phyloP scores from a whole-genome alignment of 1,140 invertebrate genomes.

The Hyles vespertilio region DNA sequence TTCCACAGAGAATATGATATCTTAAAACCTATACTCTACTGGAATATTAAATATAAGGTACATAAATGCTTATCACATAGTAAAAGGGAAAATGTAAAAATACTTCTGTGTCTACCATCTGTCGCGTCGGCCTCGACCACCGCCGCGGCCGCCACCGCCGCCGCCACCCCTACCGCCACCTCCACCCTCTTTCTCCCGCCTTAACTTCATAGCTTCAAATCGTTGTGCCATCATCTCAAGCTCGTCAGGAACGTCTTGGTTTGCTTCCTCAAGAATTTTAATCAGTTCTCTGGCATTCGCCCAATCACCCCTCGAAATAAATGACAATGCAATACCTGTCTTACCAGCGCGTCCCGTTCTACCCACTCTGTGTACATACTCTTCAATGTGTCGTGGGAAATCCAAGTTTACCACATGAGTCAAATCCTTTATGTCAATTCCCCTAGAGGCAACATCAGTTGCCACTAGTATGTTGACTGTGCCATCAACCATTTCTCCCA shows the following conservation, averaged over 20 bases:
- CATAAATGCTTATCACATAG: too few relatives aligned
- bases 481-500: constrained; percentile 88
- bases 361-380: constrained; percentile 93
- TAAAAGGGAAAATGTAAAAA: background rate
- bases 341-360: constrained; percentile 92
- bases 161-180: constrained; percentile 46
- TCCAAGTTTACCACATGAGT: constrained; percentile 91
- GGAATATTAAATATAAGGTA: too few relatives aligned
- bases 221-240: constrained; percentile 82
- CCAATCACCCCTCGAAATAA: constrained; percentile 89
- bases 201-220: constrained; percentile 79
- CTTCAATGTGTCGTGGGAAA: constrained; percentile 93
- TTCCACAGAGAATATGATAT: too few relatives aligned
- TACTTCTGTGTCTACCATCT: constrained; percentile 16
- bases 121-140: constrained; percentile 11
- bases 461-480: constrained; percentile 89
- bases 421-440: constrained; percentile 94
- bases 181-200: constrained; percentile 68
- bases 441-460: constrained; percentile 95
- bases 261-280: constrained; percentile 86
- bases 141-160: background rate
- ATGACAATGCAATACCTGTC: constrained; percentile 87
- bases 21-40: too few relatives aligned
- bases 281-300: constrained; percentile 87
- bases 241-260: constrained; percentile 85